Evolutionary conservation across 92 coral and sea anemone species (phyloP), one percentile per base, ranked within the genome.

Genomic region (Zoanthus gigantus): DNA sequence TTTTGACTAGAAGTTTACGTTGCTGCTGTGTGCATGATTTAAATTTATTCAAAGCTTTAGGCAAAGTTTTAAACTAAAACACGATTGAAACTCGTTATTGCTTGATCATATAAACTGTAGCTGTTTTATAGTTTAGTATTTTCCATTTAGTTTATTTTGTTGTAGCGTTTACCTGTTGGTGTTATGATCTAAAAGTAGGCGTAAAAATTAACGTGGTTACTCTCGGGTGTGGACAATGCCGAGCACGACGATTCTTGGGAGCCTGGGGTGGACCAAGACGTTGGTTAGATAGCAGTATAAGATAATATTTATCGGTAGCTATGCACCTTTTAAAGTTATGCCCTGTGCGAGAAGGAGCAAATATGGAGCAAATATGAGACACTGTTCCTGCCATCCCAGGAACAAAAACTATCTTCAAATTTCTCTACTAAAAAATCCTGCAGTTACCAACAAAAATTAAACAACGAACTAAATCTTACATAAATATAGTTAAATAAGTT

Each of bases 141-240:
- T 47, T 18, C 30, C 0, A 2, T 45, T 47, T 45, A 18, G 3
- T 66, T 47, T 23, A 45, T 11, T 61, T 12, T 23, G 17, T 8
- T 37, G 42, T 37, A 1, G 42, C 2, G 71, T 81, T 81, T 81
- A 81, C 85, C 75, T 81, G 85, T 63, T 44, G 69, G 17, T 6
- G 29, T 66, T 63, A 65, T 6, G 46, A 28, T 9, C 45, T 81
- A 81, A 34, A 81, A 60, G 85, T 80, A 80, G 74, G 85, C 85
- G 50, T 81, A 81, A 81, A 81, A 81, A 30, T 75, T 81, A 81
- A 81, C 63, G 74, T 14, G 53, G 85, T 46, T 80, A 80, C 42
- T 16, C 56, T 80, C 85, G 18, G 44, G 74, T 30, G 85, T 47
- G 5, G 85, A 81, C 85, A 28, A 48, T 5, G 31, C 10, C 42